Evolutionary conservation across 2,888 invertebrate genomes (phyloP), one percentile per base, ranked within the genome.

Genomic region (Apocheima hispidaria): DNA sequence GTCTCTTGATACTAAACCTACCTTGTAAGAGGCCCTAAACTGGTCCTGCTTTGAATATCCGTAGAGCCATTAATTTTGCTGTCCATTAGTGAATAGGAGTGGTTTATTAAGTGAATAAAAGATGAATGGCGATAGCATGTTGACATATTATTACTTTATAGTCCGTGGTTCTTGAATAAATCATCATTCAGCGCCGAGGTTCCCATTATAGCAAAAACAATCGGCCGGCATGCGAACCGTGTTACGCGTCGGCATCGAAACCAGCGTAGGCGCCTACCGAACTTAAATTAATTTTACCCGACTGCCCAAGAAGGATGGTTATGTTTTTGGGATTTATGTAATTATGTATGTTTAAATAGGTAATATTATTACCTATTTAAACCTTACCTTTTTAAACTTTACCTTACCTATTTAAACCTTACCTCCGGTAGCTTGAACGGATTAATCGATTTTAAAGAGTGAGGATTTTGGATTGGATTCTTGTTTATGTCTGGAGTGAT

Each of bases 101-200:
- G 49, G 53, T 54, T 60, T 60, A 60, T 60, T 49, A 54, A 49
- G 53, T 60, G 60, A 60, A 54, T 54, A 54, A 60, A 54, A 43
- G 60, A 60, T 54, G 40, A 38, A 60, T 60, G 35, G 40, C 18
- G 41, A 14, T 30, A 14, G 26, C 48, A 9, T 7, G 57, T 30
- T 63, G 62, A 63, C 57, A 54, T 58, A 49, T 61, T 63, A 63
- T 58, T 63, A 35, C 49, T 40, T 44, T 44, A 60, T 43, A 12
- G 36, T 26, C 28, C 28, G 26, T 10, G 38, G 10, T 30, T 16
- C 33, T 49, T 44, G 36, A 50, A 50, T 60, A 54, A 54, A 60
- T 60, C 44, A 54, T 49, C 6, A 20, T n/a, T 28, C 30, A 30
- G 18, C 51, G 20, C 26, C 51, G 12, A 40, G 40, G 30, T 51